Evolutionary conservation across 2,797 vertebrate species (phyloP).

Genomic region (Spheniscus humboldti): DNA sequence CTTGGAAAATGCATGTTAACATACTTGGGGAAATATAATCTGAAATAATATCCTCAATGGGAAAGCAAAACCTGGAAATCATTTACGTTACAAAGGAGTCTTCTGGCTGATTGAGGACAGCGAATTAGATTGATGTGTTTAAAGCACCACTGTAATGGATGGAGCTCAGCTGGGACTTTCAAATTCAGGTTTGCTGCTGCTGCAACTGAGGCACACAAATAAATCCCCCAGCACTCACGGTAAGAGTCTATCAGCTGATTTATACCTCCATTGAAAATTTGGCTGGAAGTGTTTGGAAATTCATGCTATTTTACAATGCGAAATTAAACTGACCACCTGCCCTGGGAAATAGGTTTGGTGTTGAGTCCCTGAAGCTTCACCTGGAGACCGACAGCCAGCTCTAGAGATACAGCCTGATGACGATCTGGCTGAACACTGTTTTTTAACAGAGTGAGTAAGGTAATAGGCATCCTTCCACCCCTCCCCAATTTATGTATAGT

Average conservation of each 20-base stretch:
- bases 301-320: not conserved
- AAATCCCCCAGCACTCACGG: slow-evolving; percentile 1
- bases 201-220: not conserved
- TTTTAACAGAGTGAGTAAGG: not conserved
- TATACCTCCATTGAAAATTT: not conserved
- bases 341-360: not conserved
- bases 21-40: slow-evolving; percentile 30
- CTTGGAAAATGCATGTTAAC: slow-evolving; percentile 22
- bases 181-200: slow-evolving; percentile 10
- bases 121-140: not conserved
- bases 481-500: not conserved
- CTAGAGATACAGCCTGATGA: not conserved
- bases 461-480: not conserved
- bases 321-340: not conserved
- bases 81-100: slow-evolving; percentile 36
- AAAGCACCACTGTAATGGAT: not conserved
- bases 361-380: not conserved
- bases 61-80: slow-evolving; percentile 40
- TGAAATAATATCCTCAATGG: slow-evolving; percentile 39
- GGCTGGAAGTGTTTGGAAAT: not conserved
- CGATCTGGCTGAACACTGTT: not conserved
- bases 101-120: not conserved
- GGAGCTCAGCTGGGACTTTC: slow-evolving; percentile 6
- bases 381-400: not conserved
- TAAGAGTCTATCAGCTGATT: not conserved